phyloP scores from a whole-genome alignment of 2,113 vertebrate genomes.

The Gila orcuttii region DNA sequence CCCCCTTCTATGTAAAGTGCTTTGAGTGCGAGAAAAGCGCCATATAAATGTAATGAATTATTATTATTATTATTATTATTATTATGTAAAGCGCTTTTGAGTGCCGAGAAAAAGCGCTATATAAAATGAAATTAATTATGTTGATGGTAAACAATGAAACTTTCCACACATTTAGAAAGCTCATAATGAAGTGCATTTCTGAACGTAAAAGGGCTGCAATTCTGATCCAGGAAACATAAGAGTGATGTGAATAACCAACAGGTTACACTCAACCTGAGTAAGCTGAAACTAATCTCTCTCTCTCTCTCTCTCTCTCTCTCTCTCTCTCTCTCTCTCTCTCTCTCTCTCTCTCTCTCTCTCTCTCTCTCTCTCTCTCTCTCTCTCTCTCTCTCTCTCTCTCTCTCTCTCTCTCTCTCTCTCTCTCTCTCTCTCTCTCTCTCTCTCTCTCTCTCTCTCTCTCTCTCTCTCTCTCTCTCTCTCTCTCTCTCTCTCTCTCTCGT shows the following conservation, averaged over 20 bases:
- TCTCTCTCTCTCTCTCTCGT: conserved; percentile 57
- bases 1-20: no score
- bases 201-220: not conserved
- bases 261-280: conserved; percentile 55
- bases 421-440: conserved; percentile 50
- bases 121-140: not conserved
- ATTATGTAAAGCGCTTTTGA: no score
- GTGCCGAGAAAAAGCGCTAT: no score
- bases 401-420: conserved; percentile 17
- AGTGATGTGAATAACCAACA: conserved; percentile 60
- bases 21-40: no score
- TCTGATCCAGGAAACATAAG: conserved; percentile 32
- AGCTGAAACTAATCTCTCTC: not conserved
- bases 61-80: no score
- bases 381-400: no score
- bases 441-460: conserved; percentile 48
- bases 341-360: no score
- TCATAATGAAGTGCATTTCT: conserved; percentile 8
- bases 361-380: no score
- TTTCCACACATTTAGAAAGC: not conserved
- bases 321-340: no score
- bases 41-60: no score
- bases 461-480: conserved; percentile 58
- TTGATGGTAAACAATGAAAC: not conserved
- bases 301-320: no score